A percentile compares a stretch with the other conserved stretches of the same genome.
Evolutionary conservation across 2,113 vertebrate genomes (phyloP).

Genomic region (Eptesicus fuscus): DNA sequence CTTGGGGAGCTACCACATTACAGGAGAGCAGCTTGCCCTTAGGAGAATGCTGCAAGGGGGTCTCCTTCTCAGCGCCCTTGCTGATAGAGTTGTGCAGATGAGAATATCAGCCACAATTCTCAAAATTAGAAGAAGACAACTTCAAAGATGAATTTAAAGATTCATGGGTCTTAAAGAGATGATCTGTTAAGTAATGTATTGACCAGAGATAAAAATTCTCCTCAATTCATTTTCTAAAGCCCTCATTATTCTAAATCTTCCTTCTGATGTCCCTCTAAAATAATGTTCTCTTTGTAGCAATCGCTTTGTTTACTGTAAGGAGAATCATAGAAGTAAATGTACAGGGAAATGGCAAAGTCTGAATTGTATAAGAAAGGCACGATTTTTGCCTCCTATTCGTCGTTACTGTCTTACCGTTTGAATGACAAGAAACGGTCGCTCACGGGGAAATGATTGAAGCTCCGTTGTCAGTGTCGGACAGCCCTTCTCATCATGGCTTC

Average conservation of each 20-base stretch:
- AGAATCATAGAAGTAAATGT: neutral
- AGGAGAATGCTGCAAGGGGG: neutral
- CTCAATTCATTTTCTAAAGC: neutral
- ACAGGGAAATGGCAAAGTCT: neutral
- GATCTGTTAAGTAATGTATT: neutral
- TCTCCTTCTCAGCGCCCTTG: neutral
- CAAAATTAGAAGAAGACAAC: neutral
- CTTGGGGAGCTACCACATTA: neutral
- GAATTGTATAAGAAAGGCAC: neutral
- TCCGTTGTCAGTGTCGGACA: neutral
- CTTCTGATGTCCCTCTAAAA: neutral
- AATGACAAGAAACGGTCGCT: neutral
- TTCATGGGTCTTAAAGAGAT: neutral
- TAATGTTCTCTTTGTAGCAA: neutral
- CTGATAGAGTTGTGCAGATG: neutral
- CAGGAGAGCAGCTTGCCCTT: neutral
- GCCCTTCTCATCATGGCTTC: neutral
- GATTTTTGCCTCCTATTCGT: neutral
- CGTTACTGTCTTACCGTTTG: neutral
- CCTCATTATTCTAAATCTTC: neutral
- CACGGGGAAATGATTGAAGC: accelerated
- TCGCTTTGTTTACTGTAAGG: neutral
- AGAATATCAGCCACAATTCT: neutral
- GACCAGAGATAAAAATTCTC: neutral
- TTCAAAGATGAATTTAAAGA: neutral